Conservation (phyloP, 2,113 vertebrate genomes). For the Grus americana region DNA sequence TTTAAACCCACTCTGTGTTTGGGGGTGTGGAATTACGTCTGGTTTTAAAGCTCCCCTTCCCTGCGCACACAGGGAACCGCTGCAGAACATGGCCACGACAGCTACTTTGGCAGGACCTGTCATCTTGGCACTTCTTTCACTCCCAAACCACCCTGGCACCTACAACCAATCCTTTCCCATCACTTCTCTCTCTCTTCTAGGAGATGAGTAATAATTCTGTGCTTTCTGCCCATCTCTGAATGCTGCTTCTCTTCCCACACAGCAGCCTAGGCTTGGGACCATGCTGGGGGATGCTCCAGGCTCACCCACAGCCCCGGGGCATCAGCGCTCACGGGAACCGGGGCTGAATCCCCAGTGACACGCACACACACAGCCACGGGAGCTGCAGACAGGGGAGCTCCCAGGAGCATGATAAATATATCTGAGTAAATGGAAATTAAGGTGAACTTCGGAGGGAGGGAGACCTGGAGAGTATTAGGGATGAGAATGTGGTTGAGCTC, state of each 20-base stretch:
- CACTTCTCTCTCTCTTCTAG: background rate
- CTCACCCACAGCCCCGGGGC: background rate
- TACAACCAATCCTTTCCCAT: background rate
- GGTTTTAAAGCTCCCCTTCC: background rate
- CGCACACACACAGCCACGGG: background rate
- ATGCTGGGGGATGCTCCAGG: background rate
- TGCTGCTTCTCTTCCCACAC: background rate
- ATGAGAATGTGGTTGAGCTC: background rate
- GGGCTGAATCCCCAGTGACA: background rate
- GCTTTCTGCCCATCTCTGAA: background rate
- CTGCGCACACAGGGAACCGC: background rate
- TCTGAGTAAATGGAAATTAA: background rate
- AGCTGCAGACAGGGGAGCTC: background rate
- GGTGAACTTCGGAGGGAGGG: background rate
- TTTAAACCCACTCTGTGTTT: background rate
- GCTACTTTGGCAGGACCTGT: background rate
- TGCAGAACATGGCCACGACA: background rate
- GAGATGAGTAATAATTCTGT: background rate
- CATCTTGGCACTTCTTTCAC: background rate
- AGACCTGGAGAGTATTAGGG: background rate
- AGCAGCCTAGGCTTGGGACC: background rate
- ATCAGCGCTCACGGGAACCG: fast-evolving
- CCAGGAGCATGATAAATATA: background rate
- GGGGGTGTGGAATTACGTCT: background rate
- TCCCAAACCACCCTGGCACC: background rate